Evolutionary conservation across 2,113 vertebrate genomes (phyloP), one percentile per base, ranked within the genome.

Genomic region (Chrysemys picta): DNA sequence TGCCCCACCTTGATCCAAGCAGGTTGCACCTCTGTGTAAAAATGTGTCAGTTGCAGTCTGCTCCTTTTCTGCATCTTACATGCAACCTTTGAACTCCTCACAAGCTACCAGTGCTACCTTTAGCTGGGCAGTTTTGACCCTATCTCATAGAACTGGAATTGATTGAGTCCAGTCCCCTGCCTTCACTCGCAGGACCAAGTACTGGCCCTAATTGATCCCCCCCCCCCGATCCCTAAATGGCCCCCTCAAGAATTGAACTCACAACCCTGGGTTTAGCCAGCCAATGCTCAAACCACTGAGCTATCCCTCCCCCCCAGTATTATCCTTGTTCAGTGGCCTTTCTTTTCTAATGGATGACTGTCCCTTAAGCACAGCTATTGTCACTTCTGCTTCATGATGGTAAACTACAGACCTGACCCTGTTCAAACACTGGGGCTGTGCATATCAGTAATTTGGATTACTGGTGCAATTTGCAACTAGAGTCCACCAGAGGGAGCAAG

Each of bases 31-130:
- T 78, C 79, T 85, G 78, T 86, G 88, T 7, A 82, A 89, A 38
- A 31, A 13, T 0, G 0, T 24, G 52, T 76, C 80, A 94, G 84
- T 80, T 93, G 84, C 85, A 75, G 8, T 72, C 38, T 29, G 2
- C 42, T 54, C n/a, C 1, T 0, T 78, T 75, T 21, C 86, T 57
- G 49, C 65, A 49, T 53, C 62, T 31, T 9, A 0, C 4, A 69
- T 22, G 47, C 6, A 24, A 45, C 35, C 69, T 50, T 45, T 49
- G 84, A 1, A 4, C 62, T 90, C 92, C 53, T 57, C 16, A 11
- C 19, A 4, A 0, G 0, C 49, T 45, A 16, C 49, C 0, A n/a
- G 0, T 10, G 49, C 54, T 3, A 21, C 78, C 25, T 53, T 83
- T 0, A 1, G 52, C 52, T 53, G 52, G 19, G 52, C 19, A 53